Percentiles rank a stretch among this genome's conserved stretches.
Evolutionary conservation across 2,888 invertebrate genomes (phyloP).

Genomic region (Drosophila mimica): DNA sequence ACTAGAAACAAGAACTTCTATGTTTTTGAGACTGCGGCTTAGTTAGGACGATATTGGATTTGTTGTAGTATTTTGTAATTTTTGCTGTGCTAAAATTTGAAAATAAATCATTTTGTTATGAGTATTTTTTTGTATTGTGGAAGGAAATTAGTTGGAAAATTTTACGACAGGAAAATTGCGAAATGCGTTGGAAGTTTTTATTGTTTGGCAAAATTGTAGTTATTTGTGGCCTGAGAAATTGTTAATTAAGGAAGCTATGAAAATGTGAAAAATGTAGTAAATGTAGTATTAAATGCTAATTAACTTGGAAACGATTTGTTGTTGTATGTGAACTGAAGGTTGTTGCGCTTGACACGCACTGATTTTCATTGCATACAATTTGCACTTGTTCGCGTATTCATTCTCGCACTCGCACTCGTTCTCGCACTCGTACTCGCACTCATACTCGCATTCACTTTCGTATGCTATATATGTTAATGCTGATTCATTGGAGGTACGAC

Average conservation of each 20-base stretch:
- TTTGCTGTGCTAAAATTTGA: neutral
- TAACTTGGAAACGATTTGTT: constrained; percentile 14
- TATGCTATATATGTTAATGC: constrained; percentile 15
- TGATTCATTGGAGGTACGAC: constrained; percentile 51
- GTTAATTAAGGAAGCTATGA: neutral
- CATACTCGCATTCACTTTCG: constrained; percentile 1
- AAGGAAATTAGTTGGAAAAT: constrained; percentile 2
- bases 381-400: constrained; percentile 21
- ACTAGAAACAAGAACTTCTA: neutral
- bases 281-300: constrained; percentile 33
- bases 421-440: neutral
- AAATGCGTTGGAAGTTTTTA: neutral
- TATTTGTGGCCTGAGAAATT: neutral
- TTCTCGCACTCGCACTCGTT: neutral
- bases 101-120: constrained; percentile 3
- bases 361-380: constrained; percentile 51
- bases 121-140: neutral
- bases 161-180: neutral
- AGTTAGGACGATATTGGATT: neutral
- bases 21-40: neutral
- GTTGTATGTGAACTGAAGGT: constrained; percentile 47
- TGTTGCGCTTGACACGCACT: constrained; percentile 56
- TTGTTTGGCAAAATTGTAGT: neutral
- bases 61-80: neutral
- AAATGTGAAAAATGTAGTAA: neutral